Base-by-base conservation (phyloP, 2,113 vertebrate species). In the Labeo catla region DNA sequence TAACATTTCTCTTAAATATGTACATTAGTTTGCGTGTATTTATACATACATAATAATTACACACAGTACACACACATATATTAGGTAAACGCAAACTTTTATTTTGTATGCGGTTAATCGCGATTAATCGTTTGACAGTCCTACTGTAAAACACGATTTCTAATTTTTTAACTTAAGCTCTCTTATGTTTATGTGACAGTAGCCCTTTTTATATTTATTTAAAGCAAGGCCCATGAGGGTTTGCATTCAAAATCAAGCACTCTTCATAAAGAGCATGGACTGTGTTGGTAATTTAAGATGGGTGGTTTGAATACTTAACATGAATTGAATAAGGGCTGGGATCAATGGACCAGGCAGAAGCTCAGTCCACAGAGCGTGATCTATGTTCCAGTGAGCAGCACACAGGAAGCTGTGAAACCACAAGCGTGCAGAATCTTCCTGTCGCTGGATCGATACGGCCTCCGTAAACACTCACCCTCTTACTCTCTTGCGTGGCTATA, bases 391-490 rank as follows among this genome's bases (percentile, higher is more conserved):
- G 84, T 86, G 92, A 91, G 89, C 11, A 81, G 90, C 90, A 90
- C 89, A 92, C 92, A 94, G 92, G 91, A 92, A 93, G 91, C 90
- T 91, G 90, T 90, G 89, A 90, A 90, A 92, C 92, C 91, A 88
- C 87, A 91, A 90, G 83, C 85, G 77, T 77, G 87, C 86, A 86
- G 91, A 68, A 57, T 78, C 50, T 50, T 80, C 54, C 36, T 73
- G 59, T 76, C 0, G 23, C 43, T 57, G 85, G 89, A 94, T 94
- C 93, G 88, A 94, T 94, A 92, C 83, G 19, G 28, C 81, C 89
- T 89, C 89, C 81, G 73, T 88, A 93, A 89, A 92, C 86, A 91
- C 86, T 88, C 84, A 84, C 86, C 77, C 61, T 12, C 78, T 77
- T 54, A 77, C 47, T 77, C 47, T 54, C 50, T 50, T 54, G 88